Evolutionary conservation across 37 sponge, comb jelly and placozoan genomes (phyloP).

Genomic region (Oscarella lobularis): DNA sequence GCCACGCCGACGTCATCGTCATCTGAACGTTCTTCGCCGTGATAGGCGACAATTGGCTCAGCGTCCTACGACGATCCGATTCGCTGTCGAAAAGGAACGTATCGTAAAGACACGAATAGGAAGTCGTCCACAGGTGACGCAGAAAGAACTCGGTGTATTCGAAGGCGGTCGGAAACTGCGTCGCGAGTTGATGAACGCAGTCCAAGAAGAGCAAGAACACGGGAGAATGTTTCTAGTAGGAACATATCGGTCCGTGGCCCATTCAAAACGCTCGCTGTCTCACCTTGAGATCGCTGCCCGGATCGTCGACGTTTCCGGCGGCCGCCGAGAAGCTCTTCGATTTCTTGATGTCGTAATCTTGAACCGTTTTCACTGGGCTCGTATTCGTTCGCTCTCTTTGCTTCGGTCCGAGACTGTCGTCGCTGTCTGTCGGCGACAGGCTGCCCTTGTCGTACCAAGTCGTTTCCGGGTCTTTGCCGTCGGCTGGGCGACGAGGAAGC

Average conservation of each 20-base stretch:
- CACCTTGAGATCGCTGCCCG: too few relatives aligned
- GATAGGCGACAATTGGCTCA: not conserved
- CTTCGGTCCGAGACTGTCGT: too few relatives aligned
- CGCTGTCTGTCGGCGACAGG: too few relatives aligned
- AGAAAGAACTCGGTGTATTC: constrained; percentile 81
- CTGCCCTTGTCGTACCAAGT: too few relatives aligned
- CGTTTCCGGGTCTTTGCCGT: too few relatives aligned
- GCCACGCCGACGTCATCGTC: not conserved
- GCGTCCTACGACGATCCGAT: not conserved
- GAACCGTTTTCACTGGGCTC: too few relatives aligned
- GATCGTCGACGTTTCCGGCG: too few relatives aligned
- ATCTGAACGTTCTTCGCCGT: not conserved
- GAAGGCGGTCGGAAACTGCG: constrained; percentile 83
- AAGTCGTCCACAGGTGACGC: constrained; percentile 37
- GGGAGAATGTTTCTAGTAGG: constrained; percentile 44
- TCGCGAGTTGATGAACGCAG: constrained; percentile 83
- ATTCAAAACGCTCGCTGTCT: too few relatives aligned
- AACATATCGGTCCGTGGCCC: too few relatives aligned
- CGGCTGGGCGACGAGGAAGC: not conserved
- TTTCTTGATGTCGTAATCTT: too few relatives aligned
- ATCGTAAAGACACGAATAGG: constrained; percentile 49
- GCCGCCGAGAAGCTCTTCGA: too few relatives aligned
- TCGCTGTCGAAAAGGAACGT: constrained; percentile 80
- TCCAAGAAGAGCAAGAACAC: constrained; percentile 90
- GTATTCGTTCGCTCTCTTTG: too few relatives aligned